Percentiles rank a stretch among this genome's conserved stretches.
These are phyloP conservation scores for Osmoderma eremita DNA, from an alignment of 2,888 invertebrate species.

Conservation along the genomic window DNA sequence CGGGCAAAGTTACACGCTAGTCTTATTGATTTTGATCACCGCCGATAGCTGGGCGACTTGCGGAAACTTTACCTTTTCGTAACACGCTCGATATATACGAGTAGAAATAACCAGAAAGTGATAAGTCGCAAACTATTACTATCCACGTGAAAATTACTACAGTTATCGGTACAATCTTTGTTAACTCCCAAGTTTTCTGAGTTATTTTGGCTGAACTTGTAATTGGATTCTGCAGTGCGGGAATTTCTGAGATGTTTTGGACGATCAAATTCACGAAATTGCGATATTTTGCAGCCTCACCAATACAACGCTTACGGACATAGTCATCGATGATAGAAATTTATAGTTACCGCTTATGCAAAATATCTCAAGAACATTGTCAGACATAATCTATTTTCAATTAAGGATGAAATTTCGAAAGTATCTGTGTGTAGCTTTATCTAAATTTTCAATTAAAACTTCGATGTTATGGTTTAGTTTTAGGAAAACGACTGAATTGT, in stretches of 20 bases:
- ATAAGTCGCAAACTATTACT: constrained; percentile 52
- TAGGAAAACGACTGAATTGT: too few relatives aligned
- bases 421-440: too few relatives aligned
- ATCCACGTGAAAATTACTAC: constrained; percentile 48
- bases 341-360: constrained; percentile 17
- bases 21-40: constrained; percentile 35
- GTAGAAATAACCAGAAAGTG: constrained; percentile 46
- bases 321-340: constrained; percentile 4
- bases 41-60: constrained; percentile 18
- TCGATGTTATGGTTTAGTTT: too few relatives aligned
- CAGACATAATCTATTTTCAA: too few relatives aligned
- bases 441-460: too few relatives aligned
- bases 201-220: constrained; percentile 49
- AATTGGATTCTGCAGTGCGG: constrained; percentile 50
- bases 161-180: constrained; percentile 51
- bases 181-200: constrained; percentile 46
- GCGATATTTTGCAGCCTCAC: constrained; percentile 31
- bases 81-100: constrained; percentile 31
- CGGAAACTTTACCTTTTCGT: constrained; percentile 32
- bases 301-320: constrained; percentile 30
- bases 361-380: constrained; percentile 5
- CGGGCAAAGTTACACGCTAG: constrained; percentile 19
- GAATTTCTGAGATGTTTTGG: constrained; percentile 47
- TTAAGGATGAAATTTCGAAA: too few relatives aligned
- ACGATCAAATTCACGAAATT: constrained; percentile 38